phyloP scores from a whole-genome alignment of 2,797 vertebrate species.

The Margarornis squamiger region DNA sequence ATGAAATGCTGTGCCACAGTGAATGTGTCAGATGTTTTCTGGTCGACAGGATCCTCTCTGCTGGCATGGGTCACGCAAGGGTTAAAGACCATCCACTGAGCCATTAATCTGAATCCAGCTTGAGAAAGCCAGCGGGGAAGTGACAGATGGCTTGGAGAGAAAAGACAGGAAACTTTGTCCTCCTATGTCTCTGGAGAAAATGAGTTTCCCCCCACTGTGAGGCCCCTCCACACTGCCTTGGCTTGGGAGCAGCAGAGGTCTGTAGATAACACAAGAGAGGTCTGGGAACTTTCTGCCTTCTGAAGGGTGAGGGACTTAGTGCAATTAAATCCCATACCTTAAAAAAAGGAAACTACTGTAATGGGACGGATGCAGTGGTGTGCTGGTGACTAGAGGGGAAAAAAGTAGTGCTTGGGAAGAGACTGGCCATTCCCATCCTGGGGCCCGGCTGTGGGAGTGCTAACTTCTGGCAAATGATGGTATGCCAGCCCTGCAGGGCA shows the following conservation, averaged over 20 bases:
- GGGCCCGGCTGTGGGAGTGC: background rate
- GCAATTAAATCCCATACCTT: slow-evolving; percentile 33
- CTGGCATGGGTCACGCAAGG: background rate
- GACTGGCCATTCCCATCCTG: background rate
- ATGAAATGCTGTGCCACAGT: background rate
- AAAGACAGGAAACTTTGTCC: slow-evolving; percentile 63
- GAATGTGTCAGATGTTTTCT: background rate
- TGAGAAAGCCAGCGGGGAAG: slow-evolving; percentile 7
- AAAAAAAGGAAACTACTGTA: background rate
- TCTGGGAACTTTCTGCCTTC: slow-evolving; percentile 43
- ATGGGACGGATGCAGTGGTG: background rate
- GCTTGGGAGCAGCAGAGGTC: slow-evolving; percentile 17
- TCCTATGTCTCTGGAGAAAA: slow-evolving; percentile 47
- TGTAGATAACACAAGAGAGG: slow-evolving; percentile 33
- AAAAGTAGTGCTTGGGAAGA: background rate
- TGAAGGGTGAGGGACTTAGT: background rate
- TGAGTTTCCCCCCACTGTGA: background rate
- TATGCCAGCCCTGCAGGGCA: background rate
- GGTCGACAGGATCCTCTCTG: background rate
- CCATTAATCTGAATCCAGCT: slow-evolving; percentile 16
- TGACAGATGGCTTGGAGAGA: slow-evolving; percentile 52
- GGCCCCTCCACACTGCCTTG: background rate
- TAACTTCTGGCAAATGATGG: background rate
- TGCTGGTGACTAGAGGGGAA: background rate
- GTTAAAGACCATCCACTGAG: slow-evolving; percentile 43